Base-by-base conservation (phyloP, 2,888 invertebrate species). In the Toxonevra muliebris region DNA sequence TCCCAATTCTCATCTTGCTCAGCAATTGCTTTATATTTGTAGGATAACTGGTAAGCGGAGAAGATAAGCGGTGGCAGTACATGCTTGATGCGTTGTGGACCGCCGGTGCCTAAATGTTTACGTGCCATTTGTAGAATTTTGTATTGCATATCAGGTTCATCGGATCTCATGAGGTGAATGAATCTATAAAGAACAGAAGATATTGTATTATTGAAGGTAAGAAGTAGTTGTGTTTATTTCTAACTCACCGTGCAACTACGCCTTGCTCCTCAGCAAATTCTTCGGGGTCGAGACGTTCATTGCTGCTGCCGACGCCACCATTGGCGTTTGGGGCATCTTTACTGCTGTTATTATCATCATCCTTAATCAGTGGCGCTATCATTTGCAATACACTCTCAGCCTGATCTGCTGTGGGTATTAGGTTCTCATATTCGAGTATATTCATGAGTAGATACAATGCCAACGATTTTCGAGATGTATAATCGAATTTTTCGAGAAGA, bases 221-320 rank as follows among this genome's bases (percentile, higher is more conserved):
- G 13, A 50, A 52, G 19, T 9, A 66, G 40, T 9, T 9, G 61
- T 30, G 11, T 52, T n/a, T 41, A 40, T 53, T 17, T 13, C 5
- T 19, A 10, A 58, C 43, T 65, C 85, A 89, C 92, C 96, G 78
- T 9, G 85, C 97, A 66, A 99, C 88, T 17, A 97, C 87, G 50
- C 95, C 94, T 83, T 99, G 99, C 76, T 95, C 98, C 83, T 99
- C 99, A 42, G 94, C 93, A 83, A 98, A 95, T 85, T 98, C 98
- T 80, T 99, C 98, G 0, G 91, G 89, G 83, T 96, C 96, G 1
- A 90, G 88, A 64, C 91, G 90, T n/a, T 89, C 89, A 12, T 75
- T 83, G 69, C 86, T 82, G 1, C 65, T 55, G 30, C 50, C 45
- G 55, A n/a, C n/a, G n/a, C n/a, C n/a, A n/a, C n/a, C n/a, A 13